Evolutionary conservation across 2,113 vertebrate genomes (phyloP).

Genomic region (Triplophysa rosa): DNA sequence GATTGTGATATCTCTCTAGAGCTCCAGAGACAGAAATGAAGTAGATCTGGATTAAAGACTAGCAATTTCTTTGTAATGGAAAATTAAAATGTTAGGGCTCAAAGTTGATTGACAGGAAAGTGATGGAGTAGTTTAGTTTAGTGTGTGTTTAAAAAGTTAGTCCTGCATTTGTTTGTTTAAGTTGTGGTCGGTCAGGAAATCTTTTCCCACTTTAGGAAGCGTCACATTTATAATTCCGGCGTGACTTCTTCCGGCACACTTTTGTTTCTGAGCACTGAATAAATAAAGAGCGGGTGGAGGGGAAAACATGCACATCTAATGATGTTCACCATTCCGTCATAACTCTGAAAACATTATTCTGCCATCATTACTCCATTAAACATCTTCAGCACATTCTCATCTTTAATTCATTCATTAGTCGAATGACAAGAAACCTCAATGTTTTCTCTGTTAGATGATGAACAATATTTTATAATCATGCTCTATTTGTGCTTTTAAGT

Average conservation of each 20-base stretch:
- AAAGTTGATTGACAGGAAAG: no score
- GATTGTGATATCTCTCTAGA: no score
- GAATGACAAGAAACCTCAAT: not conserved
- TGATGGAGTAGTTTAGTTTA: not conserved
- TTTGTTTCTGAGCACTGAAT: constrained; percentile 74
- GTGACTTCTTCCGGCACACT: constrained; percentile 71
- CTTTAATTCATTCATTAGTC: constrained; percentile 24
- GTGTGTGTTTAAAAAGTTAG: not conserved
- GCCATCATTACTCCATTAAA: constrained; percentile 29
- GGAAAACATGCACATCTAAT: constrained; percentile 42
- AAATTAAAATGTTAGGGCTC: no score
- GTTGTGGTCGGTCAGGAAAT: constrained; percentile 63
- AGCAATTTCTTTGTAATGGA: no score
- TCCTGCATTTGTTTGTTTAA: not conserved
- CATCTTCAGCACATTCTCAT: constrained; percentile 1
- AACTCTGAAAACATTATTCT: constrained; percentile 29
- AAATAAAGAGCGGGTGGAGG: constrained; percentile 74
- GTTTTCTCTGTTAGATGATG: not conserved
- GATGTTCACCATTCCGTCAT: constrained; percentile 1
- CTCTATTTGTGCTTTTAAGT: no score
- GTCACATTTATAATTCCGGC: constrained; percentile 73
- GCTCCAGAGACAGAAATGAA: no score
- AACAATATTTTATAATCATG: not conserved
- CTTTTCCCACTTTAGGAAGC: constrained; percentile 78
- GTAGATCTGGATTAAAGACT: no score